Evolutionary conservation across 2,113 vertebrate species (phyloP).

Genomic region (Geococcyx californianus): DNA sequence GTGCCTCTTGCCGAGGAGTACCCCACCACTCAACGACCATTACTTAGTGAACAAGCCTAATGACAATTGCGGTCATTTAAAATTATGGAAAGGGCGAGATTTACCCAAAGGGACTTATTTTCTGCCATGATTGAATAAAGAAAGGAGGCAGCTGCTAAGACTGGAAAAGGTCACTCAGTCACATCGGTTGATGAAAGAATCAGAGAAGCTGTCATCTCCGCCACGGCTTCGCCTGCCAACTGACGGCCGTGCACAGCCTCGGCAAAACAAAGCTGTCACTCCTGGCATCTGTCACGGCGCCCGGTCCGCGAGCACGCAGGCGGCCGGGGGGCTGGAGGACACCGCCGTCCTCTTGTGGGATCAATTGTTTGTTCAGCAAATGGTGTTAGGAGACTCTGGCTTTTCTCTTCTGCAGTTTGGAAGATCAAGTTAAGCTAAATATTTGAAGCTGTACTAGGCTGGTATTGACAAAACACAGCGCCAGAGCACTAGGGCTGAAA

Average conservation of each 20-base stretch:
- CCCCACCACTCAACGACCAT: neutral
- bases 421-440: conserved; percentile 69
- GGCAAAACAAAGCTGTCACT: conserved; percentile 73
- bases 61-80: conserved; percentile 66
- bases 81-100: conserved; percentile 60
- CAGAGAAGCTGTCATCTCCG: conserved; percentile 77
- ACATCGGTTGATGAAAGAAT: conserved; percentile 73
- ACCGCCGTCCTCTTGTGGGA: neutral
- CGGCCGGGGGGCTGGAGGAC: neutral
- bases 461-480: conserved; percentile 22
- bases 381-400: conserved; percentile 24
- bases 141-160: conserved; percentile 68
- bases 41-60: neutral
- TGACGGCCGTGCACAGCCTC: conserved; percentile 51
- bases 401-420: conserved; percentile 28
- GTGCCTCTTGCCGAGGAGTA: fast-evolving
- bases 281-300: conserved; percentile 17
- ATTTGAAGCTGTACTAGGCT: conserved; percentile 51
- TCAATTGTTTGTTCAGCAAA: conserved; percentile 46
- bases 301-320: neutral
- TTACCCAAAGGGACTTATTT: conserved; percentile 60
- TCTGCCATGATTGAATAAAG: conserved; percentile 73
- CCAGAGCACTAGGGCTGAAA: neutral
- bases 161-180: conserved; percentile 80
- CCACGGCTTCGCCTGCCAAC: conserved; percentile 56